Evolutionary conservation across 92 coral and sea anemone species (phyloP), one percentile per base, ranked within the genome.

Genomic region (Hydrozoanthus gracilis): DNA sequence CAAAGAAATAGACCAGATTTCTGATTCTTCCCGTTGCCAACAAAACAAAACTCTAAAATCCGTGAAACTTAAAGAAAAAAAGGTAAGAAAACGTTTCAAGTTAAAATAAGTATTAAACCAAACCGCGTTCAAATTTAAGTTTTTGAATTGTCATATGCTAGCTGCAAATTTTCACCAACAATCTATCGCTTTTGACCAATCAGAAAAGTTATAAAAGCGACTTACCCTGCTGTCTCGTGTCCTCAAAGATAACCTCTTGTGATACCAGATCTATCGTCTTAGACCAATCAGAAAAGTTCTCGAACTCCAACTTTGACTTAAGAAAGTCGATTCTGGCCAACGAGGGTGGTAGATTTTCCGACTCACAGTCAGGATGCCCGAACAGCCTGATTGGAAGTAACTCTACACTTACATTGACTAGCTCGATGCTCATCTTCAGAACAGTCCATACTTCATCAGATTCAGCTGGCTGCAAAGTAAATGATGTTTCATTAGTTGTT

Each of bases 201-300:
- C 13, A 48, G 71, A 5, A 6, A 2, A 66, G 44, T 66, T 66
- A 68, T 48, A 68, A 35, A 14, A 4, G 16, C 16, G 1, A 27
- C 89, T 79, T 50, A 95, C 99, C 99, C 86, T 91, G 91, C 65
- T 84, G 87, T 47, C 98, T 95, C 16, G 97, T 96, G 84, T 96
- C 99, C 76, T 93, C 95, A 76, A 96, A 95, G 73, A 96, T 90
- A 77, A 96, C 99, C 83, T 96, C 98, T 51, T 96, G 89, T 4
- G 99, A 96, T 48, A 96, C 98, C 83, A 96, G 71, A 73, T 96
- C 99, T 67, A 95, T 92, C 1, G 99, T 96, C 87, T 95, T 93
- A 15, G 99, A 96, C 99, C 99, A 96, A 86, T 96, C 99, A 49
- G 99, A 95, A 85, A 93, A 95, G 71, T 96, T 92, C 88, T 93